These are phyloP conservation scores for Aelia acuminata DNA, from an alignment of 2,888 invertebrate genomes.

Conservation along the genomic window DNA sequence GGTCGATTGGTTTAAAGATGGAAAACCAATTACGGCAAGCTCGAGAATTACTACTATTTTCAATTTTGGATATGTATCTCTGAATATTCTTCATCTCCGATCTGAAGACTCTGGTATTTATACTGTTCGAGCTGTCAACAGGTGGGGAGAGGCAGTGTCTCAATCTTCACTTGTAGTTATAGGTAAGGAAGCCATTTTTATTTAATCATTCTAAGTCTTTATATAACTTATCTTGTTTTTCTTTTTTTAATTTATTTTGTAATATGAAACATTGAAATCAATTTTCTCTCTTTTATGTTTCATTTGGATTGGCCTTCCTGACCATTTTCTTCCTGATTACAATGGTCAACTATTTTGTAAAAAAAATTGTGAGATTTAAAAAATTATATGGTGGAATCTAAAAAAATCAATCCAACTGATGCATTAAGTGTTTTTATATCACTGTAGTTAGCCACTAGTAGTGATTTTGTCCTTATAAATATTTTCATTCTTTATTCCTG, in stretches of 20 bases:
- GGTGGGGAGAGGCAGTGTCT: slow-evolving; percentile 91
- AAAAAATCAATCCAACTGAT: too few relatives aligned
- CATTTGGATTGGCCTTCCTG: too few relatives aligned
- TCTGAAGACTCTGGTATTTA: slow-evolving; percentile 98
- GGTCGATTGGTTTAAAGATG: slow-evolving; percentile 96
- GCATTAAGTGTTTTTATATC: too few relatives aligned
- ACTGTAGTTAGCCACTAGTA: too few relatives aligned
- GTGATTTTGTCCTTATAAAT: too few relatives aligned
- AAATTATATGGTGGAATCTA: too few relatives aligned
- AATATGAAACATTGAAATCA: too few relatives aligned
- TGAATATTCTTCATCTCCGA: slow-evolving; percentile 98
- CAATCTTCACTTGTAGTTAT: slow-evolving; percentile 83
- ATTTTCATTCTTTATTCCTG: too few relatives aligned
- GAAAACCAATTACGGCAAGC: slow-evolving; percentile 94
- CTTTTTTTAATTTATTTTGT: neutral
- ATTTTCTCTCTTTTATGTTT: too few relatives aligned
- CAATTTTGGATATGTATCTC: slow-evolving; percentile 99
- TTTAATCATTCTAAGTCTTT: neutral
- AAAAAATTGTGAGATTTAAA: too few relatives aligned
- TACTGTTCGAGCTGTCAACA: slow-evolving; percentile 91
- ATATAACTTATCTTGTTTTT: neutral
- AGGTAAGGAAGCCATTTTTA: slow-evolving; percentile 68
- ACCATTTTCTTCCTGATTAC: too few relatives aligned
- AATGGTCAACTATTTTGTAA: too few relatives aligned
- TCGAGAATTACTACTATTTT: slow-evolving; percentile 97